phyloP scores from a whole-genome alignment of 2,113 vertebrate species.

The Pan troglodytes region DNA sequence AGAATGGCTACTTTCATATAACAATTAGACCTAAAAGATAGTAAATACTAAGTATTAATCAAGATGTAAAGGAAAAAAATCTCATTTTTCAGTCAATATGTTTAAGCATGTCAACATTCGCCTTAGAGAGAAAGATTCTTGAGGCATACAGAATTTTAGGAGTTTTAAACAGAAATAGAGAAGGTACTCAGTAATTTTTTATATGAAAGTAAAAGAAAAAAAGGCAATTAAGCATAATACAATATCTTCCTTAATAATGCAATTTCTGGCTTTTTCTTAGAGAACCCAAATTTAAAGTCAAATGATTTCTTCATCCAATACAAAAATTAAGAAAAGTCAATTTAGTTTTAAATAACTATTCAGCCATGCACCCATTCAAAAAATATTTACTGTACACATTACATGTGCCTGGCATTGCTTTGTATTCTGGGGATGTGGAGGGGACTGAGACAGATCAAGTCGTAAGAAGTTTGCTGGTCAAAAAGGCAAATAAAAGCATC shows the following conservation, averaged over 20 bases:
- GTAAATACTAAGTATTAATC: neutral
- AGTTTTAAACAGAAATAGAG: neutral
- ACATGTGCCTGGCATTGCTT: neutral
- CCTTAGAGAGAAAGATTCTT: slow-evolving; percentile 14
- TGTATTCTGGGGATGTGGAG: neutral
- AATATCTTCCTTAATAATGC: neutral
- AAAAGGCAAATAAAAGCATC: neutral
- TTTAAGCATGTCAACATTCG: slow-evolving; percentile 33
- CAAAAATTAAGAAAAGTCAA: neutral
- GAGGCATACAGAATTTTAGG: neutral
- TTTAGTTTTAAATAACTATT: neutral
- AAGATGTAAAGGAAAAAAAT: neutral
- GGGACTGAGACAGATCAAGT: neutral
- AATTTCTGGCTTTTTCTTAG: neutral
- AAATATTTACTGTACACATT: neutral
- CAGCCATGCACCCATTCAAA: neutral
- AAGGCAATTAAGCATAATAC: neutral
- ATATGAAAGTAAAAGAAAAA: neutral
- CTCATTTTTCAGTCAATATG: neutral
- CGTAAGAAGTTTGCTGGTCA: neutral
- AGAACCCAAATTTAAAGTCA: neutral
- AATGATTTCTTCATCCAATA: neutral
- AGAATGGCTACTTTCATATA: slow-evolving; percentile 1
- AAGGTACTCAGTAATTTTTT: neutral
- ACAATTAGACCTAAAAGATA: neutral